Base-by-base conservation (phyloP, 1,140 invertebrate genomes). In the Wasmannia auropunctata region DNA sequence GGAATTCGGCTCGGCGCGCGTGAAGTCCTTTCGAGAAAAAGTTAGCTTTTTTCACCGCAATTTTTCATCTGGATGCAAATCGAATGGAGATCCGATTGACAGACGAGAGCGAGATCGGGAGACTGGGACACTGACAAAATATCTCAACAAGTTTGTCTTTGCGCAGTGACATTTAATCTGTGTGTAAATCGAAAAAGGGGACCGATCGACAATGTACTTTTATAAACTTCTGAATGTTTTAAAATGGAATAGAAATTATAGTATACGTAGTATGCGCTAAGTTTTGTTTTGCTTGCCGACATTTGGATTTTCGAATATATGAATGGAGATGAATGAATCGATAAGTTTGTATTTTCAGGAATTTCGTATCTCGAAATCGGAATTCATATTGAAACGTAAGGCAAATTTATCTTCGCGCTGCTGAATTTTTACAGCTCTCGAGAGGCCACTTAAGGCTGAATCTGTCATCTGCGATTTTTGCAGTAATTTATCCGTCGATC, bases 11-110 rank as follows among this genome's bases (percentile, higher is more conserved):
- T 28, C 14, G 63, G n/a, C 34, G 28, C 54, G 56, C 28, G 28
- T 22, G 28, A 56, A 40, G 19, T 56, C 1, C 11, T n/a, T 14
- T 22, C 43, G n/a, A 58, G 56, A 51, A 51, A 51, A 65, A 67
- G 31, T 81, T 31, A 31, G 25, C 37, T 43, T 81, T 81, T n/a
- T 22, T 4, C 49, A 56, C 19, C 25, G 51, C 37, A 74, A 83
- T 58, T 74, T 83, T 74, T 83, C 58, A 83, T 83, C 51, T 83
- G 51, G 25, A 83, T 74, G 79, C 67, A 72, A 81, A 81, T 81
- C 65, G 65, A 56, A 81, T 58, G 51, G 79, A 72, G 51, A 46
- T 72, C 28, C 51, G 37, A 81, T 81, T 72, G 49, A 25, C 79
- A 25, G 14, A 28, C n/a, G n/a, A n/a, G n/a, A n/a, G n/a, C n/a